Base-by-base conservation (phyloP, 1,140 invertebrate species). In the Galendromus occidentalis region DNA sequence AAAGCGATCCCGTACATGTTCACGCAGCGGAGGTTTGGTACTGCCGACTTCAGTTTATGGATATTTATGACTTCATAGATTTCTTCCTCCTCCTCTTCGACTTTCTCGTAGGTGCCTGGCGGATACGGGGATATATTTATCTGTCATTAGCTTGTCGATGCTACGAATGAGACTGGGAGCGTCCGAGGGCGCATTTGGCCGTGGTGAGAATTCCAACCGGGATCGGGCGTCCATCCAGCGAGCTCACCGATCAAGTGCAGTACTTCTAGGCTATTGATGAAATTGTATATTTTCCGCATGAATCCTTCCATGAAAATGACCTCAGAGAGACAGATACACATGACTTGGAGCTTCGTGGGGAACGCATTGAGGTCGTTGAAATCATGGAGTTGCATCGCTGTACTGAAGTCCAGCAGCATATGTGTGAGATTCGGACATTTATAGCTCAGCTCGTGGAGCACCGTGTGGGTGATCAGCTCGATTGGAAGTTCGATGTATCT, bases 271-370 rank as follows among this genome's bases (percentile, higher is more conserved):
- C 94, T 95, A 68, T 98, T 98, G 71, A 99, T 95, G 73, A 97
- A 98, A 74, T 97, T 98, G 75, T 99, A 98, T 68, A 98, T 98
- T 77, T 98, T 95, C 67, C 96, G 79, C 91, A 99, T 98, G 74
- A 99, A 98, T n/a, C 95, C 96, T 77, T 99, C 96, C 86, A 99
- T 93, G 76, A 99, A 99, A 73, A 99, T 99, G 55, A 98, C 95
- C 76, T 98, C 95, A 0, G 92, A 97, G 0, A 99, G 78, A 72
- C 95, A 98, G 71, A 99, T 90, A 75, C 93, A 97, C 78, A 99
- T 83, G 72, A 92, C 95, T 30, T 85, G 83, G 6, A 99, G 77
- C 75, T 97, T 97, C n/a, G 93, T 95, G 14, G 96, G 96, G 77
- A 98, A 98, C 7, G 90, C 86, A 75, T 95, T 91, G 79, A 98